Conservation (phyloP, 2,797 vertebrate species). For the Falco cherrug region DNA sequence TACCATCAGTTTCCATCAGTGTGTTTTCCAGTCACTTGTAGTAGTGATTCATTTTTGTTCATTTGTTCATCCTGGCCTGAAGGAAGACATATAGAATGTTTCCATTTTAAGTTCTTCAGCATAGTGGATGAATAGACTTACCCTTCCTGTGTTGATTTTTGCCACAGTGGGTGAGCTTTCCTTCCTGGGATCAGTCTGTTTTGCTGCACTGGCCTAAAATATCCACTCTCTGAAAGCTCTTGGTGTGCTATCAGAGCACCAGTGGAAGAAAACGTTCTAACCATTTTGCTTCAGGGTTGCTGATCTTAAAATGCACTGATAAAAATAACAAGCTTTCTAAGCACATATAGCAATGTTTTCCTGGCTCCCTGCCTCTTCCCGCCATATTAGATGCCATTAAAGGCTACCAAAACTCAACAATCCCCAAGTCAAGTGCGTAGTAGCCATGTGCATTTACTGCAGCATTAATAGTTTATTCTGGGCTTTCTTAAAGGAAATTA, state of each 20-base stretch:
- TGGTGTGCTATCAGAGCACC: not conserved
- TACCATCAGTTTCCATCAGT: not conserved
- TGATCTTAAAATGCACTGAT: not conserved
- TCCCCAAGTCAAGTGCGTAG: not conserved
- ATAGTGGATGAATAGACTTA: conserved; percentile 10
- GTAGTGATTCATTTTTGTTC: not conserved
- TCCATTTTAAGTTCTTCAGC: conserved; percentile 27
- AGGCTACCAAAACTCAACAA: not conserved
- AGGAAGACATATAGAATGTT: not conserved
- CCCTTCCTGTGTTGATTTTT: not conserved
- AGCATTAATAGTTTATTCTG: not conserved
- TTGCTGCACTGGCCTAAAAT: not conserved
- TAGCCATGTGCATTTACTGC: not conserved
- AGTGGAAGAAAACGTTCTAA: not conserved
- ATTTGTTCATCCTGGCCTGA: not conserved
- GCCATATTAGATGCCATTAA: not conserved
- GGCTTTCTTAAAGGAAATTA: not conserved
- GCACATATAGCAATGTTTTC: not conserved
- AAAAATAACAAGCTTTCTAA: not conserved
- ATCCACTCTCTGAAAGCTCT: not conserved
- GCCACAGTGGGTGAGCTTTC: not conserved
- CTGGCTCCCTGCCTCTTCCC: not conserved
- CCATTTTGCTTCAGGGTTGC: not conserved
- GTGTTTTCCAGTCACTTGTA: conserved; percentile 8
- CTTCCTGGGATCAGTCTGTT: not conserved